A percentile compares a stretch with the other conserved stretches of the same genome.
Evolutionary conservation across 2,797 vertebrate species (phyloP).

Genomic region (Leptoclinus maculatus): DNA sequence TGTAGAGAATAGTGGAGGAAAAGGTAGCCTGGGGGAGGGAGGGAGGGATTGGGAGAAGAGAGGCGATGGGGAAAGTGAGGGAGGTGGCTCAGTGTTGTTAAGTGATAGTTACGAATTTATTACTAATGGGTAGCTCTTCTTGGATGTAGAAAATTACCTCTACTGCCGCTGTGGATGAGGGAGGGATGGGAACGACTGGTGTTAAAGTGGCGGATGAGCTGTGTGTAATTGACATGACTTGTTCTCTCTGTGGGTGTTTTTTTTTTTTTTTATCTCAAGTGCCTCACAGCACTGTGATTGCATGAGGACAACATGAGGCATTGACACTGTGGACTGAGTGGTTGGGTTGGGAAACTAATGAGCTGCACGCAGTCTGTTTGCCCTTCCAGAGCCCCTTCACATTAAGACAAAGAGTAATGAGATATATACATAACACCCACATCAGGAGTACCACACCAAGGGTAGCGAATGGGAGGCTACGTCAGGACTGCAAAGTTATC

Average conservation of each 20-base stretch:
- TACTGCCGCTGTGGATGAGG: not conserved
- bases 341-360: not conserved
- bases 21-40: slow-evolving; percentile 75
- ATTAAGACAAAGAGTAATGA: not conserved
- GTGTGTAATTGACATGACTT: slow-evolving; percentile 11
- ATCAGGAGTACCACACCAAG: not conserved
- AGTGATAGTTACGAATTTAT: slow-evolving; percentile 50
- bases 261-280: not conserved
- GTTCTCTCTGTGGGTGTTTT: not conserved
- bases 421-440: not conserved
- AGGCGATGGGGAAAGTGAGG: slow-evolving; percentile 58
- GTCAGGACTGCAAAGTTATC: not conserved
- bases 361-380: fast-evolving
- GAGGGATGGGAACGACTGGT: not conserved
- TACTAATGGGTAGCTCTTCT: slow-evolving; percentile 3
- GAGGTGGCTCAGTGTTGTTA: slow-evolving; percentile 56
- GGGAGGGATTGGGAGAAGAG: slow-evolving; percentile 58
- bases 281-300: slow-evolving; percentile 1
- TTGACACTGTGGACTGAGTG: not conserved
- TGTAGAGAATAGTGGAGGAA: slow-evolving; percentile 76
- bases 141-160: not conserved
- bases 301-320: not conserved
- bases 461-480: not conserved
- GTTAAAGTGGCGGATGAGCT: not conserved
- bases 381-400: not conserved